Base-by-base conservation (phyloP, 2,797 vertebrate species). In the Centropyge bicolor region DNA sequence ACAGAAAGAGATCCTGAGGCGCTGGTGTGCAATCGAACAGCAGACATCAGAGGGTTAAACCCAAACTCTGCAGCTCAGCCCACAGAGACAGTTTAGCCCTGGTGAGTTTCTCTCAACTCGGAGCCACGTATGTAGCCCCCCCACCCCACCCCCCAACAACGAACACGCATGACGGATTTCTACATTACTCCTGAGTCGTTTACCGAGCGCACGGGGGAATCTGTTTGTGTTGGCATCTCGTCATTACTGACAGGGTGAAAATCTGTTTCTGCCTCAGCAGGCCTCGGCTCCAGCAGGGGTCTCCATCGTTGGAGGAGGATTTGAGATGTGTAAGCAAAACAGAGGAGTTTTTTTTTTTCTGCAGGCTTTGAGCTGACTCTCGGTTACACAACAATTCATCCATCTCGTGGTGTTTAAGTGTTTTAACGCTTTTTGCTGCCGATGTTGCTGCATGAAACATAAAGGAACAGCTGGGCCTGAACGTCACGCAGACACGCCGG, bases 1-100 rank as follows among this genome's bases (percentile, higher is more conserved):
- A 94, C 96, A 97, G 96, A 96, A 96, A 95, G 75, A 93, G 95
- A 74, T 96, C 97, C 96, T 82, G 90, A 94, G 96, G 96, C 96
- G 85, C 72, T 96, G 96, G 95, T 95, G 92, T 84, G 84, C 91
- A 91, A 91, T 78, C 46, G 20, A 84, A 88, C 86, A 78, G 83
- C 88, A 93, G 91, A 88, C 91, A 90, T 92, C 89, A 84, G 85
- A 91, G 90, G 92, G 92, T 94, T 93, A 92, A 93, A 90, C 73
- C 84, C 86, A 74, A 91, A 86, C 83, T 91, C 77, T 62, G 81
- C 74, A 78, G 84, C 87, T 88, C 83, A 82, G 89, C 90, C 87
- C 76, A 88, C 82, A 71, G 88, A 91, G 83, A 85, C 83, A 65
- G 24, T 80, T 80, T 82, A 84, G 81, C 80, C 59, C 76, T 68